phyloP scores from a whole-genome alignment of 2,113 vertebrate species.

The Tyrannus savana region DNA sequence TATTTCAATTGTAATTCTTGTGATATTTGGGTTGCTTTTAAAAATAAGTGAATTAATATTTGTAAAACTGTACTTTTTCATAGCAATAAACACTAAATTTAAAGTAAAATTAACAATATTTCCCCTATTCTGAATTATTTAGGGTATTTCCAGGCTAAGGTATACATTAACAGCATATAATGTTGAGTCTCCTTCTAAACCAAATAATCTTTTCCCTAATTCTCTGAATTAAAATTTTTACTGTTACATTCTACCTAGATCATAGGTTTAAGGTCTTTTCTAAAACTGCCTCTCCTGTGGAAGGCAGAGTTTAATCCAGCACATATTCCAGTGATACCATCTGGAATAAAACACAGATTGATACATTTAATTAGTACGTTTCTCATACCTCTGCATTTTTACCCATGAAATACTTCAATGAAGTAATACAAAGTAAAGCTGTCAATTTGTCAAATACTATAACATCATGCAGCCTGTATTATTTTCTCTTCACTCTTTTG shows the following conservation, averaged over 20 bases:
- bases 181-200: background rate
- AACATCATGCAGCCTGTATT: background rate
- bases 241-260: background rate
- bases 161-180: background rate
- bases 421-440: background rate
- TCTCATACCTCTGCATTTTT: background rate
- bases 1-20: background rate
- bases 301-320: background rate
- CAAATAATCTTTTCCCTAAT: background rate
- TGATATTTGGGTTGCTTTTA: background rate
- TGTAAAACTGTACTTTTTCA: background rate
- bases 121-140: constrained; percentile 20
- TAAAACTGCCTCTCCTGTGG: background rate
- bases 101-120: background rate
- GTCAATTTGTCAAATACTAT: background rate
- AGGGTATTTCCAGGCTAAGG: background rate
- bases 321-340: background rate
- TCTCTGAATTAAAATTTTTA: background rate
- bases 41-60: background rate
- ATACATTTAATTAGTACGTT: background rate
- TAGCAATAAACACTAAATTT: background rate
- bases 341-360: background rate
- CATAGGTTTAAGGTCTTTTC: background rate
- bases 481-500: background rate
- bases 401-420: background rate